Evolutionary conservation across 2,888 invertebrate genomes (phyloP), one percentile per base, ranked within the genome.

Genomic region (Philereme vetulata): DNA sequence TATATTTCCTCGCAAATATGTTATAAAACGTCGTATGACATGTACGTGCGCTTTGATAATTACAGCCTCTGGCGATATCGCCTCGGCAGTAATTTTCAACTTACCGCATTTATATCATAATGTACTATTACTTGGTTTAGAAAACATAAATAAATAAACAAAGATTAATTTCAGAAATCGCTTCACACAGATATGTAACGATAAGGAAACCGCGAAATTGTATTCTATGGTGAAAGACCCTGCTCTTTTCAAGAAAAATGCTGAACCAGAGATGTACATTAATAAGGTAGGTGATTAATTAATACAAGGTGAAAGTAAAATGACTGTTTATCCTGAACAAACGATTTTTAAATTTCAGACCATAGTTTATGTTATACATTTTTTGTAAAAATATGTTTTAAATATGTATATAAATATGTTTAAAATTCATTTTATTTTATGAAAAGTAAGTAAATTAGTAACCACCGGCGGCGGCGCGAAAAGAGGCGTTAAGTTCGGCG

Each of bases 241-340:
- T 11, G 45, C 38, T 9, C 49, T 53, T 36, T 10, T 49, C 50
- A 92, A 92, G 33, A 93, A 93, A 55, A 86, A 91, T 0, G 9
- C 52, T 36, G 89, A 90, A 36, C 95, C 95, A 6, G 95, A 96
- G 82, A 91, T 93, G 61, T 92, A 95, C 7, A 93, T 95, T 58
- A 95, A 96, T 75, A 96, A 96, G 90, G 93, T 93, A 80, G 60
- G 32, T 10, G 4, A 34, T 8, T 38, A 8, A 8, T 38, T 0
- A 6, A 38, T 38, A 8, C 35, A 8, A 6, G 38, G 7, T 8
- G 38, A 38, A 6, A 6, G 5, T 7, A 6, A 6, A 6, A 6
- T 8, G 1, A 6, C 38, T 38, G 5, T 6, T 8, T 38, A 8
- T 21, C 21, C 21, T 1, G 21, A 21, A 38, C 38, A 38, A 38